Conservation (phyloP, 1,140 invertebrate genomes). For the Chrysoperla carnea region DNA sequence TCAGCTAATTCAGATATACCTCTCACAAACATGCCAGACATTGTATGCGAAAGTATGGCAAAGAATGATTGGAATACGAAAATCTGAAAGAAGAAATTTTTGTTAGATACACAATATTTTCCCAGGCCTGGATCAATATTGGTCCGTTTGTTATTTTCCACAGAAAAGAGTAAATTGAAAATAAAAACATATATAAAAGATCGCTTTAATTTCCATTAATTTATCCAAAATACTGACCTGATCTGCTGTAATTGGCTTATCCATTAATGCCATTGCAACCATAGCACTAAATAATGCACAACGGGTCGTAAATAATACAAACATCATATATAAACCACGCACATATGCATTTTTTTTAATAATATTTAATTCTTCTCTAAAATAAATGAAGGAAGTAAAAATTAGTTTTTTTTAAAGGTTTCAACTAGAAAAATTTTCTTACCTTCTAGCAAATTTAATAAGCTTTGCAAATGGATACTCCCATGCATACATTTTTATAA, state of each 20-base stretch:
- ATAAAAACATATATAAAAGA: too few species aligned
- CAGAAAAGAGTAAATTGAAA: constrained; percentile 1
- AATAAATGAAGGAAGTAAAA: constrained; percentile 7
- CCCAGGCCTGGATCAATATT: too few species aligned
- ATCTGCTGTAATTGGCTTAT: constrained; percentile 32
- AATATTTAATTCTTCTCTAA: constrained; percentile 36
- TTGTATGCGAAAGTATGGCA: constrained; percentile 39
- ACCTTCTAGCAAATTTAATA: constrained; percentile 35
- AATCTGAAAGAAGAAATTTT: constrained; percentile 22
- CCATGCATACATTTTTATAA: constrained; percentile 75
- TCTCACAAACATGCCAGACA: constrained; percentile 51
- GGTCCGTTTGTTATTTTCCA: too few species aligned
- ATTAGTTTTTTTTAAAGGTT: not conserved
- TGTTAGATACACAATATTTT: too few species aligned
- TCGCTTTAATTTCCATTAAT: too few species aligned
- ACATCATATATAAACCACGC: constrained; percentile 53
- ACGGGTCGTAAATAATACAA: constrained; percentile 49
- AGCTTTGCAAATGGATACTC: constrained; percentile 49
- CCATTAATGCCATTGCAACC: constrained; percentile 33
- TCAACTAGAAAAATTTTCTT: constrained; percentile 6
- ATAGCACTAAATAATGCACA: constrained; percentile 45
- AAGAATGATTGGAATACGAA: constrained; percentile 49
- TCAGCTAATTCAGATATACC: constrained; percentile 45
- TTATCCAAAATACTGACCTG: constrained; percentile 21
- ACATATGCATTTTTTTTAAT: constrained; percentile 47